Conservation (phyloP, 2,888 invertebrate genomes). For the Luperina nickerlii region DNA sequence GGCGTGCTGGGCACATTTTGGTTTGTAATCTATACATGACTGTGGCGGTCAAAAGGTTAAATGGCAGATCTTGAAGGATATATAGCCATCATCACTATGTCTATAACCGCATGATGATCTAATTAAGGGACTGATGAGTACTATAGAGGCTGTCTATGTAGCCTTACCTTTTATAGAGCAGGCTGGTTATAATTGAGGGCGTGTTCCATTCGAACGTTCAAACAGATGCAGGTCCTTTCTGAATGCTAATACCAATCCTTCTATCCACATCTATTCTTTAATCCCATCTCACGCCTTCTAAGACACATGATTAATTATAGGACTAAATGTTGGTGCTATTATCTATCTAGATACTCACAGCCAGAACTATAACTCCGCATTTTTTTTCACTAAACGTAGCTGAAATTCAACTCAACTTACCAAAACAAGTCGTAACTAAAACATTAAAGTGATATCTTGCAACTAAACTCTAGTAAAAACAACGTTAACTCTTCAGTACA, state of each 20-base stretch:
- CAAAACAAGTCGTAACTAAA: conserved; percentile 50
- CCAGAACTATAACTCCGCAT: neutral
- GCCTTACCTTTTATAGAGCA: neutral
- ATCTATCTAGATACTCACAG: neutral
- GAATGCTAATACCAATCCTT: conserved; percentile 20
- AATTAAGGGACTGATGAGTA: conserved; percentile 21
- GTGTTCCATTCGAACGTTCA: too few relatives aligned
- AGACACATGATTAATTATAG: conserved; percentile 28
- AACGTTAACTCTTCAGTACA: conserved; percentile 65
- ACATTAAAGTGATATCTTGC: conserved; percentile 58
- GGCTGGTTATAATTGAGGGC: too few relatives aligned
- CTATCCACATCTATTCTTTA: conserved; percentile 1
- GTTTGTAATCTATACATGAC: too few relatives aligned
- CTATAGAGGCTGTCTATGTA: too few relatives aligned
- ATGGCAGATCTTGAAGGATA: conserved; percentile 11
- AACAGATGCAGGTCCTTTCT: conserved; percentile 4
- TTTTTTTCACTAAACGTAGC: conserved; percentile 1
- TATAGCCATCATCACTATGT: conserved; percentile 14
- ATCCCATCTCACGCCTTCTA: neutral
- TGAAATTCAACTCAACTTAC: conserved; percentile 30
- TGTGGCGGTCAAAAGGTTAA: too few relatives aligned
- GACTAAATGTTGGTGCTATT: neutral
- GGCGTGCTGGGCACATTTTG: too few relatives aligned
- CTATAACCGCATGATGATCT: neutral
- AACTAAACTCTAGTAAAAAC: conserved; percentile 70